A percentile compares a stretch with the other conserved stretches of the same genome.
Conservation (phyloP, 2,113 vertebrate genomes). For the Pterocles orientalis region DNA sequence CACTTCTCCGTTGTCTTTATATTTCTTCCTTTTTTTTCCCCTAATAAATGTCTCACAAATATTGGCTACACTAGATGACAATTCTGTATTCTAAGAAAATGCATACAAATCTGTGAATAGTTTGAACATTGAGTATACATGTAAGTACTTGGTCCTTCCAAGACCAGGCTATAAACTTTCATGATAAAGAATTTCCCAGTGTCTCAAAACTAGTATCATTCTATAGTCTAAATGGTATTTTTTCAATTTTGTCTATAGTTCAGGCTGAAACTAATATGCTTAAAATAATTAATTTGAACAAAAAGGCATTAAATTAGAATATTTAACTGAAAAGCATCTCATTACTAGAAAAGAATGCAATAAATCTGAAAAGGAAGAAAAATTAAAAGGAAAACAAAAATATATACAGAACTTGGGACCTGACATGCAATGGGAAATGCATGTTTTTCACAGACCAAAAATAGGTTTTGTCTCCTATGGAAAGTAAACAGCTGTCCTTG, state of each 20-base stretch:
- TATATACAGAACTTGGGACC: not conserved
- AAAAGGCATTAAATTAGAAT: not conserved
- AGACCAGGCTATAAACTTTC: not conserved
- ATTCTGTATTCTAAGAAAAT: not conserved
- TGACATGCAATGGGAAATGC: not conserved
- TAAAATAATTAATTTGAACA: not conserved
- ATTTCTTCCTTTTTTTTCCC: not conserved
- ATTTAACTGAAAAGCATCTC: not conserved
- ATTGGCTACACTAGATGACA: not conserved
- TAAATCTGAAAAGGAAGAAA: not conserved
- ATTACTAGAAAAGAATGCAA: not conserved
- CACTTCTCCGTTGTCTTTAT: not conserved
- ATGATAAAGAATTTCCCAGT: not conserved
- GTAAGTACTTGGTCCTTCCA: not conserved
- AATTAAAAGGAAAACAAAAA: not conserved
- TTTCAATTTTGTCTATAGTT: not conserved
- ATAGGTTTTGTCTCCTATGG: not conserved
- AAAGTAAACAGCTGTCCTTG: not conserved
- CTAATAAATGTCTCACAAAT: not conserved
- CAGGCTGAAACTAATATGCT: not conserved
- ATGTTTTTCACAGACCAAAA: not conserved
- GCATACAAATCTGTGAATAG: not conserved
- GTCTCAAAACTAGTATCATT: not conserved
- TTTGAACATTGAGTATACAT: not conserved
- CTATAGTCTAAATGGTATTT: not conserved